Evolutionary conservation across 2,113 vertebrate species (phyloP).

Genomic region (Neogale vison): DNA sequence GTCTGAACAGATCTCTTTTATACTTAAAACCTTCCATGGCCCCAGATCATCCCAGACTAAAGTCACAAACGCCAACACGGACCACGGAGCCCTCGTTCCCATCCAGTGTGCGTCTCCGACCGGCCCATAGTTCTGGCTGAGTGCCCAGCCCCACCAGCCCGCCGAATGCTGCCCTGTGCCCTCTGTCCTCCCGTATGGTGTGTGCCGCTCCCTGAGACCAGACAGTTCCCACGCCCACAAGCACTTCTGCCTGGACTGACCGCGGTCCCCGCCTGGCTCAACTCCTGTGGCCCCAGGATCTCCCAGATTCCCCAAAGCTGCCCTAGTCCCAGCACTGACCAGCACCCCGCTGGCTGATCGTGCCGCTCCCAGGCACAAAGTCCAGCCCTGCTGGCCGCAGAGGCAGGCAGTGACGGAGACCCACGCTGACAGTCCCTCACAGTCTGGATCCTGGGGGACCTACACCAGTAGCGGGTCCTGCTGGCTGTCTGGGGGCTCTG

Average conservation of each 20-base stretch:
- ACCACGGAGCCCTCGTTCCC: accelerated
- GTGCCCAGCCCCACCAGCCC: accelerated
- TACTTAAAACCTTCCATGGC: not conserved
- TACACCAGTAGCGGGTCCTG: accelerated
- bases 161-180: accelerated
- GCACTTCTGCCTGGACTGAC: not conserved
- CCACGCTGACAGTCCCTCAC: not conserved
- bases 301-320: no score
- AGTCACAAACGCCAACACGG: accelerated
- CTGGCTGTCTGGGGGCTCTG: accelerated
- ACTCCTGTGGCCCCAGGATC: not conserved
- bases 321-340: accelerated
- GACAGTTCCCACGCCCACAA: not conserved
- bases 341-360: accelerated
- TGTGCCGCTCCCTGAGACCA: accelerated
- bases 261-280: not conserved
- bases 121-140: not conserved
- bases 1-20: not conserved
- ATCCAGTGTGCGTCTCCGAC: accelerated
- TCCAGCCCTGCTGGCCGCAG: not conserved
- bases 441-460: not conserved
- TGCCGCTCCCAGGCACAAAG: accelerated
- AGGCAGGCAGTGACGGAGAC: not conserved
- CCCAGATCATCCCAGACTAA: not conserved
- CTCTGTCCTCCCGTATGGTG: accelerated